Evolutionary conservation across 2,888 invertebrate species (phyloP).

Genomic region (Morpho deidamia): DNA sequence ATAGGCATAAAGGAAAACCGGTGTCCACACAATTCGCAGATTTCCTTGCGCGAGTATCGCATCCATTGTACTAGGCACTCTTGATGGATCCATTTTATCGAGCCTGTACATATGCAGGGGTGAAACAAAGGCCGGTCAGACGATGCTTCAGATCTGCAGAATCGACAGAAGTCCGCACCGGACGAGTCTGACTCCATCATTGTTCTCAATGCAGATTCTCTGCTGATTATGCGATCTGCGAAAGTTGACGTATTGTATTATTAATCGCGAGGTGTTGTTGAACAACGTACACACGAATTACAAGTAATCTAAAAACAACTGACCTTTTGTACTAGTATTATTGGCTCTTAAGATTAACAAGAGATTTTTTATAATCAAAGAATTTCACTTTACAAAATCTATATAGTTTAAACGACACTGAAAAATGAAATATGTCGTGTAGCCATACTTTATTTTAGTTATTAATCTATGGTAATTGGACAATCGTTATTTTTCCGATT

Average conservation of each 20-base stretch:
- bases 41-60: constrained; percentile 98
- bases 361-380: constrained; percentile 28
- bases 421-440: constrained; percentile 9
- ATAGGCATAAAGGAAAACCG: constrained; percentile 99
- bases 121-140: constrained; percentile 96
- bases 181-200: constrained; percentile 72
- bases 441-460: neutral
- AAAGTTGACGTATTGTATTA: constrained; percentile 36
- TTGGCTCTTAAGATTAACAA: constrained; percentile 1
- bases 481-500: no score
- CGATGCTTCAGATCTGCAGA: constrained; percentile 96
- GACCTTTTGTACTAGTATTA: constrained; percentile 1
- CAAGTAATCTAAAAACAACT: constrained; percentile 3
- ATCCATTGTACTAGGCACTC: constrained; percentile 99
- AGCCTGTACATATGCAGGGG: constrained; percentile 99
- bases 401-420: constrained; percentile 20
- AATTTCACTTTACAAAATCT: constrained; percentile 19
- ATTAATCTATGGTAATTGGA: no score
- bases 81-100: constrained; percentile 99
- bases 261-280: constrained; percentile 17
- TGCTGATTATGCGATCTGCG: constrained; percentile 53
- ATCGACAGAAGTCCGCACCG: constrained; percentile 96
- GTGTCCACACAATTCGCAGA: constrained; percentile 98
- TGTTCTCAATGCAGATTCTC: constrained; percentile 65
- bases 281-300: neutral